Evolutionary conservation across 2,888 invertebrate species (phyloP), one percentile per base, ranked within the genome.

Genomic region (Harmothoe impar): DNA sequence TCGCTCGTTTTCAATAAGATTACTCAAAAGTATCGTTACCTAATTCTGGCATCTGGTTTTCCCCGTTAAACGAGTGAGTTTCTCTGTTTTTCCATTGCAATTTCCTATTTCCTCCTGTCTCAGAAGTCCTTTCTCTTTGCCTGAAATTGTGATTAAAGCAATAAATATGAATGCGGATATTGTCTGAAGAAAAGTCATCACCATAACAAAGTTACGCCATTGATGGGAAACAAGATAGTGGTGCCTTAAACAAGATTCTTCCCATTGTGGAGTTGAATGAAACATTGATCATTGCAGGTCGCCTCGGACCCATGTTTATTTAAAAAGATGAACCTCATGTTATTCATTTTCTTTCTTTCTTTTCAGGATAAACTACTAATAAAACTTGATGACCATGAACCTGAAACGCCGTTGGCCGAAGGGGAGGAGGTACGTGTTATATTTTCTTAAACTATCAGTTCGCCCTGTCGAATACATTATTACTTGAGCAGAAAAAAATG

Each of bases 321-420:
- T 20, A 62, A 62, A n/a, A 5, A 62, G 20, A n/a, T n/a, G 17
- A 52, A 17, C 54, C 54, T 15, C 23, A 20, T 56, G 54, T 54
- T n/a, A 86, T 54, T 29, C 1, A 52, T 86, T 54, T 52, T 90
- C 23, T 81, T 77, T 89, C 31, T 51, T 23, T 68, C 68, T 35
- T 78, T 90, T 12, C 90, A 90, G 90, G 90, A 90, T 25, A 90
- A 90, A 81, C 81, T 90, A 35, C 81, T 90, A 31, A 54, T 77
- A 78, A 90, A 90, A 90, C 81, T 90, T 77, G 90, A 90, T 56
- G 90, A 90, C 31, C 90, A 90, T 81, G 90, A 90, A 43, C 43
- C 90, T 43, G 90, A 90, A 31, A 81, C 81, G 72, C 78, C 78
- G 56, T 51, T 90, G 54, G 35, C 90, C 43, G 90, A 90, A 84